Base-by-base conservation (phyloP, 1,140 invertebrate genomes). In the Drosophila sucinea region DNA sequence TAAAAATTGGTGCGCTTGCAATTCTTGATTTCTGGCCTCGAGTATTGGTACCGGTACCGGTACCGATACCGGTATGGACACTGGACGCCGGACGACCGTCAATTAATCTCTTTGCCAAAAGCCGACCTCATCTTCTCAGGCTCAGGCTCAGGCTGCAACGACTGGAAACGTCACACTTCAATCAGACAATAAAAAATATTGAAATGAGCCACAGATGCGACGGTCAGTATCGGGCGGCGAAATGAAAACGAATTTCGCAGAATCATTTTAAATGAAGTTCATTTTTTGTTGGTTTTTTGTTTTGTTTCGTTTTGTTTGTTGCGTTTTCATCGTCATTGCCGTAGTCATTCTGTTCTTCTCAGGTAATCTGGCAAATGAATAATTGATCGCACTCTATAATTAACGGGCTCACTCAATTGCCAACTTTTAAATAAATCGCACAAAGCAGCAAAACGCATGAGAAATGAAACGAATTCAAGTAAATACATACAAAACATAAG, bases 151-250 rank as follows among this genome's bases (percentile, higher is more conserved):
- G 47, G 65, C 70, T 82, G 78, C 35, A 38, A 38, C 35, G 51
- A 27, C 60, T 35, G 41, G 71, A 62, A 69, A 86, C 82, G 76
- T 87, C 82, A 86, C 83, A 86, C 82, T 86, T 86, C 82, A 87
- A 86, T 86, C 82, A 86, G 76, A 87, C 83, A 87, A 86, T 87
- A 86, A 86, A 73, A 77, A 87, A 86, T 86, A 86, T 86, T 87
- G 70, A 87, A 87, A 86, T 87, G 76, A 87, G 83, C 70, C 62
- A 60, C 54, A 17, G 70, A 67, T 35, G n/a, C 10, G 5, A 1
- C 10, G 8, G 6, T 23, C 33, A 7, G 30, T 23, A 23, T 29
- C 11, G 40, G 60, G 55, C 67, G 70, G 79, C 66, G 38, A 79
- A 81, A 74, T 77, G 70, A 77, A 77, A 71, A 81, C 64, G 76